Evolutionary conservation across 2,888 invertebrate genomes (phyloP), one percentile per base, ranked within the genome.

Genomic region (Campoplex capitator): DNA sequence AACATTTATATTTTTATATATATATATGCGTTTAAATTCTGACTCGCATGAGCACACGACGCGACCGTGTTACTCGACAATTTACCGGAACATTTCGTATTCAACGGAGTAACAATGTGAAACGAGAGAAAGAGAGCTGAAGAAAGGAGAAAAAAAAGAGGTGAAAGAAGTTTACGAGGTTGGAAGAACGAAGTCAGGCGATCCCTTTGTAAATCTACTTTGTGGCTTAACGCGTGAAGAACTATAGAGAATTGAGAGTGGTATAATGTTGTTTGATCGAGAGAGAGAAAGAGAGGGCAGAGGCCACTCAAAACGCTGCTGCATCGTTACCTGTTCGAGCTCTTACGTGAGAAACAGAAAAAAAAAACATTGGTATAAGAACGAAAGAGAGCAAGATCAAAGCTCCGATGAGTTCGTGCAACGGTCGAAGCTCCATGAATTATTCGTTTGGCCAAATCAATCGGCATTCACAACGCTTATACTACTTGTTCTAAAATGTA

Each of bases 81-180:
- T 78, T 85, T 70, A 78, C 82, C 82, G 58, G 35, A 62, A 51
- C 74, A 74, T 83, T 85, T 83, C 62, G 68, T 77, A 78, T 85
- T 78, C 82, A 78, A 48, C 73, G 23, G n/a, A 58, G 28, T 65
- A 58, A 67, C 68, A 74, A 70, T 35, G 77, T n/a, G 28, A 13
- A 58, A 23, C 74, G 58, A 68, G 56, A 65, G 56, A 67, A 67
- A 51, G 65, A 51, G 51, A 54, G 38, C 23, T 23, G 23, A 23
- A 23, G 23, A 23, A 42, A 7, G 7, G 42, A 42, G 42, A 42
- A 1, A 42, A 9, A 42, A 7, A 67, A 42, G 51, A 38, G 38
- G 42, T 51, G 51, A 58, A 65, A 38, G 73, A 75, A 75, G 75
- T 68, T 75, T 76, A 76, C 56, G 68, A 76, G 58, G 75, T 76